Evolutionary conservation across 2,797 vertebrate genomes (phyloP).

Genomic region (Hoplostethus atlanticus): DNA sequence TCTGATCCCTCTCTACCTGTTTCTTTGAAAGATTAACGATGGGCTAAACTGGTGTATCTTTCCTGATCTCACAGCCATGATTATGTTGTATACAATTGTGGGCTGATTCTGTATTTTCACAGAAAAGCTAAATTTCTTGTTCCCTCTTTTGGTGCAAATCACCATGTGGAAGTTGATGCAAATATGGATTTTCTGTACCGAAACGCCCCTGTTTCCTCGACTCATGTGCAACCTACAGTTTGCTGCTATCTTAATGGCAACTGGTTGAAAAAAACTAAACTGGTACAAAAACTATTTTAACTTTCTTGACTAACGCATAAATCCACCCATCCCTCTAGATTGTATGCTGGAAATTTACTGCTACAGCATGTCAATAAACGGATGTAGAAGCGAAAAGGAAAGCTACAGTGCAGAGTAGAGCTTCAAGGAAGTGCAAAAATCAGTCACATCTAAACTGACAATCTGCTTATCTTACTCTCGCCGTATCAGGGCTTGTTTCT

Average conservation of each 20-base stretch:
- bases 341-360: background rate
- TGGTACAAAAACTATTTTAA: background rate
- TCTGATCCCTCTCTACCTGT: background rate
- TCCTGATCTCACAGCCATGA: no score
- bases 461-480: background rate
- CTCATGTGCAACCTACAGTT: background rate
- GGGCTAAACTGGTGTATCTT: no score
- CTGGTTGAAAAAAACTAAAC: background rate
- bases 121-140: no score
- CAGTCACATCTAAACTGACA: constrained; percentile 32
- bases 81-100: no score
- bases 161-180: background rate
- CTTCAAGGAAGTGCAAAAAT: constrained; percentile 73
- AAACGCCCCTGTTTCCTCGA: constrained; percentile 6
- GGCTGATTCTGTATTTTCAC: no score
- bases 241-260: background rate
- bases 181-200: background rate
- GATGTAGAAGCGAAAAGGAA: background rate
- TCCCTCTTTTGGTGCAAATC: background rate
- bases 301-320: background rate
- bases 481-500: background rate
- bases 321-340: background rate
- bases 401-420: constrained; percentile 40
- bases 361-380: background rate
- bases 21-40: background rate